Evolutionary conservation across 2,797 vertebrate species (phyloP).

Genomic region (Pyrocephalus nanus): DNA sequence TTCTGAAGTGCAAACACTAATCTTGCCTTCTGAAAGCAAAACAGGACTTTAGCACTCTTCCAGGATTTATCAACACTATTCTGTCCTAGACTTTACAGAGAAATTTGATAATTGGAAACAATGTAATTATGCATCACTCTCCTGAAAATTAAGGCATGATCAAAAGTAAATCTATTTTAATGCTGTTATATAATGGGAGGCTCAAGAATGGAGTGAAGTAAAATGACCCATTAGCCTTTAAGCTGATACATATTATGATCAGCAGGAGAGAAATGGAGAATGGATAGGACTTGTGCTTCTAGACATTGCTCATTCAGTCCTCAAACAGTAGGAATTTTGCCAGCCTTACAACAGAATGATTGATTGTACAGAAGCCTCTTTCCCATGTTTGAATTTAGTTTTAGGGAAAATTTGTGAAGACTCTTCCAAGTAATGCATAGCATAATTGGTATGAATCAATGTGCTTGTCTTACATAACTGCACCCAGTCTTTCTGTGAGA

Average conservation of each 20-base stretch:
- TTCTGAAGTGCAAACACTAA: neutral
- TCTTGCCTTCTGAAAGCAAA: neutral
- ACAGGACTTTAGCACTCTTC: neutral
- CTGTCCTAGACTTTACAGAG: neutral
- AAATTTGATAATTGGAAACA: neutral
- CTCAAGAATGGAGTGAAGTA: neutral
- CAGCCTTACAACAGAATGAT: neutral
- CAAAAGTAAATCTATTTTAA: neutral
- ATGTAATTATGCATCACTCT: neutral
- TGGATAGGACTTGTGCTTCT: neutral
- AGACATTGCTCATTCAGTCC: neutral
- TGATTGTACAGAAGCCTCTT: neutral
- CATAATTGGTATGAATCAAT: conserved; percentile 61
- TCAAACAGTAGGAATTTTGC: neutral
- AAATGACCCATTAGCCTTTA: neutral
- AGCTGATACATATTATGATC: neutral
- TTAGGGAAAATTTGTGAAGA: neutral
- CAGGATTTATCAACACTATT: neutral
- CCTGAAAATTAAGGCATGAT: neutral
- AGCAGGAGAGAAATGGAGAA: neutral
- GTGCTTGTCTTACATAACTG: conserved; percentile 2
- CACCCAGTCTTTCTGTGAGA: neutral
- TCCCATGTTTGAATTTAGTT: neutral
- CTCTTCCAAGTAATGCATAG: conserved; percentile 3
- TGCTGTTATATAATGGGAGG: neutral